Conservation (phyloP, 92 coral and sea anemone species). For the Zoanthus gigantus region DNA sequence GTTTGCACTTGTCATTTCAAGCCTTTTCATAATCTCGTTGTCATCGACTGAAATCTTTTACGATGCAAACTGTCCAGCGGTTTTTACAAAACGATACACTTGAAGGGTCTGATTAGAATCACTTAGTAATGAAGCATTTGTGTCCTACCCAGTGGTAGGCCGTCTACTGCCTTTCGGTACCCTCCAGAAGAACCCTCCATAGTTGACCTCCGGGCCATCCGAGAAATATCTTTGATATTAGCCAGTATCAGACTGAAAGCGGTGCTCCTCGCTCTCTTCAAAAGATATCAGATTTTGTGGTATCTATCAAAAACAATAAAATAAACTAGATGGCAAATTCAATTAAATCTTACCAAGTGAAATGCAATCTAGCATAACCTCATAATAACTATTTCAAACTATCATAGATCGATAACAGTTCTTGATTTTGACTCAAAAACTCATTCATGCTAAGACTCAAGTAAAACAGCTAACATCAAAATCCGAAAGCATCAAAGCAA, state of each 20-base stretch:
- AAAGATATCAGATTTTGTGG: constrained; percentile 10
- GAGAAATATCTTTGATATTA: not conserved
- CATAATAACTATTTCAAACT: no score
- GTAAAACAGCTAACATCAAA: no score
- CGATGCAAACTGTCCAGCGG: not conserved
- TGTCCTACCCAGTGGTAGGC: not conserved
- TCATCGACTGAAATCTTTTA: not conserved
- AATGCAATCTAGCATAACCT: no score
- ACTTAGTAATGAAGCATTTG: not conserved
- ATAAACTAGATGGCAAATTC: no score
- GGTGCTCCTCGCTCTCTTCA: constrained; percentile 16
- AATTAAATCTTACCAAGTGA: no score
- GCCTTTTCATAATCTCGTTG: not conserved
- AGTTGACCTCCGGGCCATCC: not conserved
- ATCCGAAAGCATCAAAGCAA: no score
- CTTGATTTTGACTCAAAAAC: no score
- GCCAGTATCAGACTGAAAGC: not conserved
- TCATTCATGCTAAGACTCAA: no score
- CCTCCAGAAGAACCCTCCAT: not conserved
- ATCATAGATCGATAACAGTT: no score
- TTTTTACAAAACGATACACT: not conserved
- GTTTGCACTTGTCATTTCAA: not conserved
- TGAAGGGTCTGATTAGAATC: not conserved
- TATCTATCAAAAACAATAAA: not conserved
- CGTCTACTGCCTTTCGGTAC: not conserved